Evolutionary conservation across 2,797 vertebrate species (phyloP).

Genomic region (Protonibea diacanthus): DNA sequence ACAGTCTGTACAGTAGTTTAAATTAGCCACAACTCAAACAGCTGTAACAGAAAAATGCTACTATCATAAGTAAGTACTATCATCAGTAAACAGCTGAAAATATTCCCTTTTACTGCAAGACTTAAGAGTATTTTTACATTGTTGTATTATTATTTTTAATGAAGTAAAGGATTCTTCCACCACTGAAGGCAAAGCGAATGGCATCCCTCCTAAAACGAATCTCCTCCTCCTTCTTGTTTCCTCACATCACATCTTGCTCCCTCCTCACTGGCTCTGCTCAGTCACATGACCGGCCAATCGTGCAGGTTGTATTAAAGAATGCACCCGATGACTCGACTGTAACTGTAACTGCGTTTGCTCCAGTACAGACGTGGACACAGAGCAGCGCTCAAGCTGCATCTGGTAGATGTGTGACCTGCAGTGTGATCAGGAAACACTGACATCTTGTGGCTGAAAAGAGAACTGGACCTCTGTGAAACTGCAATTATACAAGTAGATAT

Average conservation of each 20-base stretch:
- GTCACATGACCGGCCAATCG: constrained; percentile 31
- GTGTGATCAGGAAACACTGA: constrained; percentile 62
- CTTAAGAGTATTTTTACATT: neutral
- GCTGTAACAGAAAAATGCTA: neutral
- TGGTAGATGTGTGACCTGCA: neutral
- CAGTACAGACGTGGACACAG: neutral
- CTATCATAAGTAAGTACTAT: neutral
- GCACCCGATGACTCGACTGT: constrained; percentile 41
- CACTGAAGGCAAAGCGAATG: neutral
- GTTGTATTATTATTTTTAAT: neutral
- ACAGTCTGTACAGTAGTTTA: neutral
- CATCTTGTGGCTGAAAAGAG: constrained; percentile 61
- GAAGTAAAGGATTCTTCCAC: too few species aligned
- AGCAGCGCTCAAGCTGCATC: neutral
- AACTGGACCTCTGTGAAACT: constrained; percentile 48
- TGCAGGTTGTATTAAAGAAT: constrained; percentile 47
- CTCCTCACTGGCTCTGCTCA: constrained; percentile 15
- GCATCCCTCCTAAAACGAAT: neutral
- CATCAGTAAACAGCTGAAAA: neutral
- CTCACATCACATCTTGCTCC: constrained; percentile 15
- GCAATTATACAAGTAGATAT: neutral
- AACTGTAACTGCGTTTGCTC: constrained; percentile 22
- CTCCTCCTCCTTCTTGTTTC: neutral
- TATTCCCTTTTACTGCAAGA: neutral
- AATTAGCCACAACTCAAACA: neutral